phyloP scores from a whole-genome alignment of 1,140 invertebrate genomes.

The Phymastichus coffea region DNA sequence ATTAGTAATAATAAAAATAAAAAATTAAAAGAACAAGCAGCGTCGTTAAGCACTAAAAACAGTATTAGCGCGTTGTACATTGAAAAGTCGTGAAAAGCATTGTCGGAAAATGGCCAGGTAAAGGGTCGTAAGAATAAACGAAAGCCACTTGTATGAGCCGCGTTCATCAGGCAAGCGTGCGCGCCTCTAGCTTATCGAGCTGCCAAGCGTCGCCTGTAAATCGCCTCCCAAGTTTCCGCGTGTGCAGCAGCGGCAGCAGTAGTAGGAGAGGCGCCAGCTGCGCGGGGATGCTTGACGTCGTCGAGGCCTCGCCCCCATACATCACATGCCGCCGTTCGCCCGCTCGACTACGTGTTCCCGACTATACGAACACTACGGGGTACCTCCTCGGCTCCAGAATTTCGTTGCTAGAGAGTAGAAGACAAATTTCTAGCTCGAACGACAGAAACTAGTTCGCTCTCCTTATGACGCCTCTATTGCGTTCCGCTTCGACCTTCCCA shows the following conservation, averaged over 20 bases:
- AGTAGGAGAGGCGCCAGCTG: too few species aligned
- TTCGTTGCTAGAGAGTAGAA: background rate
- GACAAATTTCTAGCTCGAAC: conserved; percentile 19
- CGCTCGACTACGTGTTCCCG: conserved; percentile 3
- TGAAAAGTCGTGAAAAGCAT: too few species aligned
- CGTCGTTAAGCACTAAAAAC: too few species aligned
- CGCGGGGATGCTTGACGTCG: conserved; percentile 7
- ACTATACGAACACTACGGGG: conserved; percentile 2
- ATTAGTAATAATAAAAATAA: too few species aligned
- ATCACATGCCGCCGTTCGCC: conserved; percentile 1
- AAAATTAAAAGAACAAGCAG: too few species aligned
- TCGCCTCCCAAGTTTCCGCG: conserved; percentile 13
- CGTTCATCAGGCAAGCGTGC: conserved; percentile 12
- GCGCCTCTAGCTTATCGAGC: background rate
- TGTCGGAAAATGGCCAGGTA: too few species aligned
- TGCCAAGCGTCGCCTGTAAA: conserved; percentile 10
- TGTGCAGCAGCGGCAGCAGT: too few species aligned
- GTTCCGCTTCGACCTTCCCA: background rate
- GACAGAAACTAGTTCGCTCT: too few species aligned
- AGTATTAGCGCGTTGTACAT: too few species aligned
- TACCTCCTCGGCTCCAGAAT: background rate
- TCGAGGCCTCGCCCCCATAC: background rate
- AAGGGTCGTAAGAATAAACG: too few species aligned
- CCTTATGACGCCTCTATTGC: too few species aligned
- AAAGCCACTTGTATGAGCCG: too few species aligned